Base-by-base conservation (phyloP, 2,797 vertebrate species). In the Crenuchus spilurus region DNA sequence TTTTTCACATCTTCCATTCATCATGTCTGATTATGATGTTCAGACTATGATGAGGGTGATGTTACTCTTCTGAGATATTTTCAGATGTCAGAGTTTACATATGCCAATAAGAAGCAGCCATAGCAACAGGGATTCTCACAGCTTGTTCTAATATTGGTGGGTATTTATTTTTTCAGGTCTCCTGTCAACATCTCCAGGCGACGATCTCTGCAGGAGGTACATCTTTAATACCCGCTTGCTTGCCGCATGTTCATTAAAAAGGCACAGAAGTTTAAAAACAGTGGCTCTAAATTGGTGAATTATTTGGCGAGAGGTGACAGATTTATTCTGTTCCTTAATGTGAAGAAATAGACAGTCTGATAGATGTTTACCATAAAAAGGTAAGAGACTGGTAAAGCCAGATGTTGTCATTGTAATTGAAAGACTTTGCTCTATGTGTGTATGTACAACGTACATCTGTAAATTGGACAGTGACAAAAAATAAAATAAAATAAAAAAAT, bases 211-310 rank as follows among this genome's bases (percentile, higher is more conserved):
- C 64, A 52, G 66, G 49, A 49, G 24, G 58, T 30, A 70, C 28
- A 18, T 57, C 55, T 35, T 35, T 48, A 72, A 26, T 72, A 60
- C 8, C 18, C 49, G 54, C 57, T 58, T 33, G 24, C 64, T 35
- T 60, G 14, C n/a, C 6, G 39, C 22, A 46, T 5, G 26, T 39
- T 74, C 30, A 71, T 76, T 76, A 58, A 71, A 74, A 71, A 67
- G 72, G 28, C 42, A 33, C n/a, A 39, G n/a, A 39, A 61, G 71
- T 64, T 66, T 70, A 70, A 39, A 65, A 70, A 67, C 66, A 67
- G 70, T 6, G 37, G 2, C 24, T 65, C 30, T 37, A 55, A 71
- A 80, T 71, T 35, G 39, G 41, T 24, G 31, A 24, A 18, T 58
- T 13, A 57, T 74, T 57, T 60, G 41, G 0, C 6, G 30, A 62